These are phyloP conservation scores for Oreotrochilus melanogaster DNA, from an alignment of 2,113 vertebrate genomes.

Conservation along the genomic window DNA sequence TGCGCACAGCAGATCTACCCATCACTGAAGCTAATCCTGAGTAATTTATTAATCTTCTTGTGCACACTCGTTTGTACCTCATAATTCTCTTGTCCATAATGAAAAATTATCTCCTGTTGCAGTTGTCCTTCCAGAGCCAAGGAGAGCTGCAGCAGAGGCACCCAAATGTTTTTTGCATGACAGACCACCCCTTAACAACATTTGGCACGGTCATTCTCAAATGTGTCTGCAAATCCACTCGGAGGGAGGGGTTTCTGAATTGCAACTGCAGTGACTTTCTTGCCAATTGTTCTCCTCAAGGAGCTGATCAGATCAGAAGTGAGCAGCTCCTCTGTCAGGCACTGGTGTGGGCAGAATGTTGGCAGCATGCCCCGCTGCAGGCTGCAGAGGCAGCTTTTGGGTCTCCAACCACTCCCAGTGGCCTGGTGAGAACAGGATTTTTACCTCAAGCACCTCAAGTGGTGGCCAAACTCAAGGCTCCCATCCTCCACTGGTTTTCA, in stretches of 20 bases:
- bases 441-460: neutral
- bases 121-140: neutral
- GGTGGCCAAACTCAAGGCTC: neutral
- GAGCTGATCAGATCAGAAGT: neutral
- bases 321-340: neutral
- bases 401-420: neutral
- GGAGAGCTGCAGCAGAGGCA: neutral
- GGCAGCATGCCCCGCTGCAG: neutral
- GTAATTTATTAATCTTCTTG: slow-evolving; percentile 61
- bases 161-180: neutral
- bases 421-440: neutral
- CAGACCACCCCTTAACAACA: neutral
- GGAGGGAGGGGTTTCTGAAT: neutral
- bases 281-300: neutral
- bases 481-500: neutral
- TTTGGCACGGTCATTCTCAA: neutral
- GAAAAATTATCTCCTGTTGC: slow-evolving; percentile 50
- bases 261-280: neutral
- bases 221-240: fast-evolving
- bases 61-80: slow-evolving; percentile 60
- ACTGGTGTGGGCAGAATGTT: fast-evolving
- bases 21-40: slow-evolving; percentile 26
- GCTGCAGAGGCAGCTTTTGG: neutral
- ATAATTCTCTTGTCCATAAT: slow-evolving; percentile 65
- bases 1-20: slow-evolving; percentile 49